Conservation (phyloP, 53 echinoderm and acorn worm species). For the Luidia sarsii region DNA sequence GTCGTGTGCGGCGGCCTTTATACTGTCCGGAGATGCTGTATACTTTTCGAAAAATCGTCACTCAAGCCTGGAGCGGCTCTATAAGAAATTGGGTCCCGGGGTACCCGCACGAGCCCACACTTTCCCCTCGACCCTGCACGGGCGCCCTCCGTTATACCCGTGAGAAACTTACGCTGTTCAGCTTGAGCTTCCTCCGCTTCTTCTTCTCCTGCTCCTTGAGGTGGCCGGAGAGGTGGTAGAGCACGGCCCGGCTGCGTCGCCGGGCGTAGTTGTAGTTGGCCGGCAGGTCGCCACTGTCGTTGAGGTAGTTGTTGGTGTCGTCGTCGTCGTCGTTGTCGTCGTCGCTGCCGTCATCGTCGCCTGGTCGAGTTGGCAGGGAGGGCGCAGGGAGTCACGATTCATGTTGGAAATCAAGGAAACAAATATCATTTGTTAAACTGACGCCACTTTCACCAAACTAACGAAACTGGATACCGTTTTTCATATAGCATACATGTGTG, state of each 20-base stretch:
- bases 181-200: slow-evolving; percentile 87
- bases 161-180: slow-evolving; percentile 81
- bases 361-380: slow-evolving; percentile 5
- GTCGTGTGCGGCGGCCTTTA: too few species aligned
- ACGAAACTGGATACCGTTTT: too few species aligned
- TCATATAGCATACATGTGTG: too few species aligned
- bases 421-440: too few species aligned
- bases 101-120: too few species aligned
- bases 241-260: slow-evolving; percentile 90
- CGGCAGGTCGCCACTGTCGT: slow-evolving; percentile 66
- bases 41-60: too few species aligned
- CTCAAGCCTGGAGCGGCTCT: too few species aligned
- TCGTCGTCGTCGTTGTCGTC: slow-evolving; percentile 66
- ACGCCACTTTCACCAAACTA: too few species aligned
- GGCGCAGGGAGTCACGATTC: too few species aligned
- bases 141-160: slow-evolving; percentile 62
- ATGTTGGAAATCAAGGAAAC: too few species aligned
- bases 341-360: slow-evolving; percentile 13
- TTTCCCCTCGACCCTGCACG: slow-evolving; percentile 82
- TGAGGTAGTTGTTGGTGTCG: slow-evolving; percentile 66
- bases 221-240: slow-evolving; percentile 98
- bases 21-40: too few species aligned
- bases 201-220: slow-evolving; percentile 94
- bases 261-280: slow-evolving; percentile 94
- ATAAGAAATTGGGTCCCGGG: too few species aligned